Evolutionary conservation across 2,113 vertebrate species (phyloP).

Genomic region (Corythornis vintsioides): DNA sequence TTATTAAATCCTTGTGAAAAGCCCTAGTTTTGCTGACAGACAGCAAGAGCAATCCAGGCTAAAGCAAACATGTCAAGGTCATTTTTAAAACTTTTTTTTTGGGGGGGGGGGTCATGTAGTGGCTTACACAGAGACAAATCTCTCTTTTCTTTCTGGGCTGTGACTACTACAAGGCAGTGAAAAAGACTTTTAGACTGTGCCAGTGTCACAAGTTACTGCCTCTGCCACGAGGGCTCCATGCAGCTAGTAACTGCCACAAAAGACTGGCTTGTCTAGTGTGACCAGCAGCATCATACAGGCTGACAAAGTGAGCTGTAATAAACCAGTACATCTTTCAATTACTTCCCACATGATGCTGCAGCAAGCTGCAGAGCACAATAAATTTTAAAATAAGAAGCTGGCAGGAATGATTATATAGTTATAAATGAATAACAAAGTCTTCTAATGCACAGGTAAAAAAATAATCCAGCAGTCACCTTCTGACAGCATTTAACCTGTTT

Average conservation of each 20-base stretch:
- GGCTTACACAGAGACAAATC: background rate
- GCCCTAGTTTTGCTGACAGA: background rate
- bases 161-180: background rate
- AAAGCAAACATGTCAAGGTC: background rate
- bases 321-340: conserved; percentile 18
- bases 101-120: no score
- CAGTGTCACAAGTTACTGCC: background rate
- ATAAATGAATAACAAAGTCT: conserved; percentile 15
- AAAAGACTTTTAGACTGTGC: background rate
- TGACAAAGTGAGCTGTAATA: conserved; percentile 9
- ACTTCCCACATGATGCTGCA: background rate
- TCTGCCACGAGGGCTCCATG: background rate
- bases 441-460: conserved; percentile 20
- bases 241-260: background rate
- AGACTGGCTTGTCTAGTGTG: background rate
- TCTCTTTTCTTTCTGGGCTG: background rate
- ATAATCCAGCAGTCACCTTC: background rate
- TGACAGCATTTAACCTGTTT: background rate
- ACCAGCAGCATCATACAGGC: background rate
- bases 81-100: background rate
- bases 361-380: background rate
- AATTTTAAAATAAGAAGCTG: conserved; percentile 3
- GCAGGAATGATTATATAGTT: background rate
- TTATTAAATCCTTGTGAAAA: background rate
- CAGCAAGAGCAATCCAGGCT: background rate